Percentiles rank a stretch among this genome's conserved stretches.
Conservation (phyloP, 2,797 vertebrate species). For the Gymnoscopelus braueri region DNA sequence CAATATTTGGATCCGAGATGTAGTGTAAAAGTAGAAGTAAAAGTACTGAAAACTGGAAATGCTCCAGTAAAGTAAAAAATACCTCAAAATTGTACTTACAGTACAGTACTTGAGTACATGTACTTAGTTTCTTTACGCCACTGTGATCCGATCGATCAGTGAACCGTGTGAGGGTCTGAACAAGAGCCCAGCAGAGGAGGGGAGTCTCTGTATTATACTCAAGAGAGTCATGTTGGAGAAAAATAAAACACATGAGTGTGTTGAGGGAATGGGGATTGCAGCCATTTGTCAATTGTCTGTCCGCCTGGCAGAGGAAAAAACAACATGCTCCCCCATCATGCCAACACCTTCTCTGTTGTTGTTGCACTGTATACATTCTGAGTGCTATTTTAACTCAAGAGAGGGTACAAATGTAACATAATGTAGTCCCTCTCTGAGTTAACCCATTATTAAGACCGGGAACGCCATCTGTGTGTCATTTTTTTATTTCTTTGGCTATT, state of each 20-base stretch:
- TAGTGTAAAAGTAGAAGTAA: no score
- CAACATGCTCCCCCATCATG: not conserved
- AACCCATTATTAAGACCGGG: no score
- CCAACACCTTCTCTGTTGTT: not conserved
- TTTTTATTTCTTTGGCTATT: no score
- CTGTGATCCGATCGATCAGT: conserved; percentile 38
- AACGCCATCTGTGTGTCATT: no score
- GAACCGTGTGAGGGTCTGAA: conserved; percentile 26
- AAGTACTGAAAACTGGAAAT: no score
- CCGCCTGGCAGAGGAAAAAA: not conserved
- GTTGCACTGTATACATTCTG: not conserved
- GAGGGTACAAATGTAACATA: not conserved
- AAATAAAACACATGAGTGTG: not conserved
- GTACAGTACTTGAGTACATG: not conserved
- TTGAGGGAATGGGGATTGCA: not conserved
- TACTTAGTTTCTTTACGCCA: conserved; percentile 30
- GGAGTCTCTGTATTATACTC: conserved; percentile 7
- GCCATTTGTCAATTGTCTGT: conserved; percentile 1
- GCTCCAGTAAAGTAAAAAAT: no score
- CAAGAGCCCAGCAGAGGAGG: not conserved
- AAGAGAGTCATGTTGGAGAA: not conserved
- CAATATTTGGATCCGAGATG: no score
- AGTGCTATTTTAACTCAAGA: no score
- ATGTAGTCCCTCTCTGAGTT: not conserved
- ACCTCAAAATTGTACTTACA: no score